phyloP scores from a whole-genome alignment of 2,113 vertebrate species.

The Glaucidium brasilianum region DNA sequence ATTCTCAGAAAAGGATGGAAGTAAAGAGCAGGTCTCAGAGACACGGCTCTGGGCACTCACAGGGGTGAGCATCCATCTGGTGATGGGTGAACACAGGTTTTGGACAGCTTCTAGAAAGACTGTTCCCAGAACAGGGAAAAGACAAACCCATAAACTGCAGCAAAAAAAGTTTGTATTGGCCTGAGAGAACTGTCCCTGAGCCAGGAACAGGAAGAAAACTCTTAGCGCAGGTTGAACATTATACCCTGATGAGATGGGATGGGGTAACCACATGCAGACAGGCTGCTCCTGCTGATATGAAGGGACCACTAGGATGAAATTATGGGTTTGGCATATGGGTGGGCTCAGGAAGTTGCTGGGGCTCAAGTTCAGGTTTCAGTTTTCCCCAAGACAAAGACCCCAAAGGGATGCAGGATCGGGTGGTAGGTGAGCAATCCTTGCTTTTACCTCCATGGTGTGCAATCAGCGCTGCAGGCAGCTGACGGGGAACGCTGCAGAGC shows the following conservation, averaged over 20 bases:
- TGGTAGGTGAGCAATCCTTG: not conserved
- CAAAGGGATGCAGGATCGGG: not conserved
- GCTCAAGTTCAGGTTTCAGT: not conserved
- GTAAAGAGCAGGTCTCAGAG: not conserved
- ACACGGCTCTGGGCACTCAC: not conserved
- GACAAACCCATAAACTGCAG: not conserved
- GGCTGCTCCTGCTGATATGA: not conserved
- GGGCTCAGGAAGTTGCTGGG: not conserved
- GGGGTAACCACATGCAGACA: not conserved
- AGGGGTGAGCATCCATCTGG: not conserved
- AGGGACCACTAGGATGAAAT: not conserved
- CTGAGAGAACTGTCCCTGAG: not conserved
- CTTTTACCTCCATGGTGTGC: not conserved
- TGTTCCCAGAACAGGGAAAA: not conserved
- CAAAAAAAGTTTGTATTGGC: not conserved
- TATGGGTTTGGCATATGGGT: rapidly evolving
- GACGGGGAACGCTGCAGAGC: not conserved
- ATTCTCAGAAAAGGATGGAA: not conserved
- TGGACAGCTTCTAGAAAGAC: not conserved
- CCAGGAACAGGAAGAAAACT: not conserved
- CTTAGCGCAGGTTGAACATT: not conserved
- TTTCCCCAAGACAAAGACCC: not conserved
- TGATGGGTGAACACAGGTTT: not conserved
- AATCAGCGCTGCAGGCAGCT: not conserved
- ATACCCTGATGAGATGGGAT: not conserved